phyloP scores from a whole-genome alignment of 2,113 vertebrate species.

The Grallaria varia region DNA sequence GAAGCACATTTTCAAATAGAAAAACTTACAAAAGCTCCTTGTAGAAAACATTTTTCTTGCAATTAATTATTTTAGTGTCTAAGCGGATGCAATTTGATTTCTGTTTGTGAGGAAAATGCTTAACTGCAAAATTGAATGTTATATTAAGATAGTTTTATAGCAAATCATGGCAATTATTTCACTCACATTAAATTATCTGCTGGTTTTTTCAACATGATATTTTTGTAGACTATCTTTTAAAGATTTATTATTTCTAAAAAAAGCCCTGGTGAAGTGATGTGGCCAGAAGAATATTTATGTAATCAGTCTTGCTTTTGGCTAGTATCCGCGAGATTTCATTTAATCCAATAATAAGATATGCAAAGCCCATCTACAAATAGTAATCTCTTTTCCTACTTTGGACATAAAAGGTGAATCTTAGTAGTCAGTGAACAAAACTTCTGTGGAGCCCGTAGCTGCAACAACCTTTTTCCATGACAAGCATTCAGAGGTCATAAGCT shows the following conservation, averaged over 20 bases:
- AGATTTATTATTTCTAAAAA: not conserved
- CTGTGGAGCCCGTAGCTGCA: not conserved
- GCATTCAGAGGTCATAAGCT: not conserved
- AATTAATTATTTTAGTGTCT: not conserved
- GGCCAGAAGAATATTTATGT: not conserved
- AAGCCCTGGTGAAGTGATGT: not conserved
- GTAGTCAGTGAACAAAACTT: not conserved
- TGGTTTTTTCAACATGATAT: not conserved
- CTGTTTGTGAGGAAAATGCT: slow-evolving; percentile 17
- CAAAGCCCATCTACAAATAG: not conserved
- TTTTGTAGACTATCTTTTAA: slow-evolving; percentile 22
- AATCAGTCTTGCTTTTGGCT: not conserved
- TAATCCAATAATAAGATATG: not conserved
- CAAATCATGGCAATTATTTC: slow-evolving; percentile 1
- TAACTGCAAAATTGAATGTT: slow-evolving; percentile 6
- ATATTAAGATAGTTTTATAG: slow-evolving; percentile 24
- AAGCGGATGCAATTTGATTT: not conserved
- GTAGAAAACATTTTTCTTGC: not conserved
- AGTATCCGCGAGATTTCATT: not conserved
- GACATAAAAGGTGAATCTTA: not conserved
- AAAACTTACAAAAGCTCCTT: not conserved
- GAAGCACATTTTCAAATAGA: not conserved
- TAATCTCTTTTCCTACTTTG: not conserved
- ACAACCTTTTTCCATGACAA: not conserved
- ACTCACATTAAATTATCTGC: slow-evolving; percentile 13